These are phyloP conservation scores for Dufourea novaeangliae DNA, from an alignment of 1,140 invertebrate genomes.

Conservation along the genomic window DNA sequence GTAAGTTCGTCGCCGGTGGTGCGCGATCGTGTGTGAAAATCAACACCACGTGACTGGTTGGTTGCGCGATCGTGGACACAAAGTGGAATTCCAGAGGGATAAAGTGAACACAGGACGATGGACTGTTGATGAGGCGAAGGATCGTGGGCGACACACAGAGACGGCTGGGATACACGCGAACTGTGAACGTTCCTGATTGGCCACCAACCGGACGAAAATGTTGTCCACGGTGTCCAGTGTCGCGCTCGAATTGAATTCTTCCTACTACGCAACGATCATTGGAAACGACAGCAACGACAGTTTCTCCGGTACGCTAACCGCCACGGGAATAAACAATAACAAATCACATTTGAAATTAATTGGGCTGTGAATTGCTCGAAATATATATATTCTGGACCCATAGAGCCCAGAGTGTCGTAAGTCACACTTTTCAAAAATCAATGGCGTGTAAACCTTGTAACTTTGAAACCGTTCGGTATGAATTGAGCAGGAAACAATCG, in stretches of 20 bases:
- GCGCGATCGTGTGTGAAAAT: background rate
- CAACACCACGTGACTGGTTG: too few relatives aligned
- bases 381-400: too few relatives aligned
- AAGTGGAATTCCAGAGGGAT: background rate
- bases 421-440: too few relatives aligned
- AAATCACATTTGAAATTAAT: too few relatives aligned
- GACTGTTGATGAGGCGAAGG: background rate
- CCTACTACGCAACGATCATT: constrained; percentile 73
- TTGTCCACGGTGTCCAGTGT: constrained; percentile 73
- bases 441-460: too few relatives aligned
- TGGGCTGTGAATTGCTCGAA: too few relatives aligned
- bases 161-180: background rate
- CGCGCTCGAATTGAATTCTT: constrained; percentile 70
- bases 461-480: too few relatives aligned
- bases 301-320: constrained; percentile 71
- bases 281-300: constrained; percentile 70
- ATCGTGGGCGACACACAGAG: background rate
- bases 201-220: constrained; percentile 47
- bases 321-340: too few relatives aligned
- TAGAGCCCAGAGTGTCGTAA: too few relatives aligned
- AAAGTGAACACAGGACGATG: background rate
- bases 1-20: background rate
- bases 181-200: background rate
- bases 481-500: too few relatives aligned
- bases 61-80: background rate